phyloP scores from a whole-genome alignment of 2,113 vertebrate genomes.

The Megaceryle maxima region DNA sequence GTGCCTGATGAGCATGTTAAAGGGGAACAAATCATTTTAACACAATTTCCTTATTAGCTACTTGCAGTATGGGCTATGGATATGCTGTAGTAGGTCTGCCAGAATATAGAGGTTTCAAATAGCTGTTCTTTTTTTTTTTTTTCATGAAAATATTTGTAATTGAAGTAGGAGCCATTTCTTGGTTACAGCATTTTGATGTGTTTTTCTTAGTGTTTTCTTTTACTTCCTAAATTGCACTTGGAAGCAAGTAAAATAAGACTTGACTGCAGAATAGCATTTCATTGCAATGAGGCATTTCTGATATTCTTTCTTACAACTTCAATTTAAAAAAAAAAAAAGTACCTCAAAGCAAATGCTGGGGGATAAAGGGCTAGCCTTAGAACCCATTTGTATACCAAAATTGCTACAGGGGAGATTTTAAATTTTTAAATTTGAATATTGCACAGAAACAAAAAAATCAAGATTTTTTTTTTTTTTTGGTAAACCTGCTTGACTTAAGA shows the following conservation, averaged over 20 bases:
- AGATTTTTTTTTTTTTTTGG: constrained; percentile 2
- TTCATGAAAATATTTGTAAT: background rate
- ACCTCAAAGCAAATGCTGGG: constrained; percentile 53
- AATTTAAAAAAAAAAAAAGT: constrained; percentile 40
- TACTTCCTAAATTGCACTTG: constrained; percentile 31
- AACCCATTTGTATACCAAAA: constrained; percentile 50
- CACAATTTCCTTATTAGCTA: constrained; percentile 42
- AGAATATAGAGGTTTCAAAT: constrained; percentile 6
- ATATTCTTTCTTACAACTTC: constrained; percentile 32
- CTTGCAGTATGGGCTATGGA: constrained; percentile 31
- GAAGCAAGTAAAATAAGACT: constrained; percentile 9
- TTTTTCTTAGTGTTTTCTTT: constrained; percentile 3
- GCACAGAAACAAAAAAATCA: constrained; percentile 53
- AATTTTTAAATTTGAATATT: constrained; percentile 68
- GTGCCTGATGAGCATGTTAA: constrained; percentile 66
- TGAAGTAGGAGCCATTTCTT: constrained; percentile 24
- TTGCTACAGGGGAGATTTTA: constrained; percentile 28
- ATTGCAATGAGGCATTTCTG: constrained; percentile 27
- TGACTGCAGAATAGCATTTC: constrained; percentile 38
- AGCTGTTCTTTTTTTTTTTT: background rate
- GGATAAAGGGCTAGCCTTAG: constrained; percentile 55
- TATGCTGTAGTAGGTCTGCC: constrained; percentile 1
- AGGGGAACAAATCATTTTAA: constrained; percentile 71
- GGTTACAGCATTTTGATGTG: constrained; percentile 36
- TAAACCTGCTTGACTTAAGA: constrained; percentile 12